Percentiles rank a stretch among this genome's conserved stretches.
These are phyloP conservation scores for Byasa hedistus DNA, from an alignment of 2,888 invertebrate species.

Conservation along the genomic window DNA sequence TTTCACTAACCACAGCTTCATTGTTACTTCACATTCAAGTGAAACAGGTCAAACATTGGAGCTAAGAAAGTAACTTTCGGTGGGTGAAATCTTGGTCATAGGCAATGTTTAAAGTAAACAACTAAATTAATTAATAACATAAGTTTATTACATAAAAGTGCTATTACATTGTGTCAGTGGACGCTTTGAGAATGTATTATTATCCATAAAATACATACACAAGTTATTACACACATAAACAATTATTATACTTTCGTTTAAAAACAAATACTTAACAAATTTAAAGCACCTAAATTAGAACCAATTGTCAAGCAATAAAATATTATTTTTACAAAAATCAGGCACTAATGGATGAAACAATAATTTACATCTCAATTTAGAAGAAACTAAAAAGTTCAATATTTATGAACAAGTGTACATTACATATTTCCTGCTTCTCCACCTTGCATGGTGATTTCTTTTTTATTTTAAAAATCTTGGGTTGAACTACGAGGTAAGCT, in stretches of 20 bases:
- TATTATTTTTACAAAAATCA: conserved; percentile 12
- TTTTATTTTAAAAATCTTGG: too few relatives aligned
- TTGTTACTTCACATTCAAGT: too few relatives aligned
- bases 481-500: too few relatives aligned
- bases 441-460: too few relatives aligned
- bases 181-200: conserved; percentile 17
- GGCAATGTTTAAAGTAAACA: neutral
- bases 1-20: too few relatives aligned
- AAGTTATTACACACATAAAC: neutral
- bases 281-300: conserved; percentile 29
- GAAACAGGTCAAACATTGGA: too few relatives aligned
- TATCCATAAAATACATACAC: conserved; percentile 11
- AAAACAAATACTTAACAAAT: neutral
- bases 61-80: too few relatives aligned
- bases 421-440: too few relatives aligned
- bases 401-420: too few relatives aligned
- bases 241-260: neutral
- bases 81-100: too few relatives aligned
- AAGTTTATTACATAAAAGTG: conserved; percentile 24
- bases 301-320: neutral
- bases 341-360: conserved; percentile 15
- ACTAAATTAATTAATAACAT: neutral
- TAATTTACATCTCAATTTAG: too few relatives aligned
- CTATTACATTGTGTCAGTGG: conserved; percentile 14
- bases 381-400: too few relatives aligned